Evolutionary conservation across 2,888 invertebrate genomes (phyloP).

Genomic region (Epirrhoe alternata): DNA sequence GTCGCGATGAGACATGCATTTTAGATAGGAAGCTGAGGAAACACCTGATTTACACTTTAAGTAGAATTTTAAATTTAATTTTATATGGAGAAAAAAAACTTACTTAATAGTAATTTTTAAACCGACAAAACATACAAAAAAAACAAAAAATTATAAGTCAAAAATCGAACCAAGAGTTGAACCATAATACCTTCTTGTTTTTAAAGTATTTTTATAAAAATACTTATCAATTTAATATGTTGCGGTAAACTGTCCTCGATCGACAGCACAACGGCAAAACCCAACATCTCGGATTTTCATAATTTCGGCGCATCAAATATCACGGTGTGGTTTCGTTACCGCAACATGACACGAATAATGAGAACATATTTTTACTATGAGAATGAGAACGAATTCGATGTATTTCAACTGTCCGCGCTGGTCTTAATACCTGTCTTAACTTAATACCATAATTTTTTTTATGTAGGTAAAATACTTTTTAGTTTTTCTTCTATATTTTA

Average conservation of each 20-base stretch:
- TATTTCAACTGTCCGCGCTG: no score
- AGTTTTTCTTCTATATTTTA: no score
- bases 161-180: no score
- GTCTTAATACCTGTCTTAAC: no score
- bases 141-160: no score
- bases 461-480: no score
- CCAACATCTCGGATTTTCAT: neutral
- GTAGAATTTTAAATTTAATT: no score
- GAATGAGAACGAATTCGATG: neutral
- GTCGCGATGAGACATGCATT: slow-evolving; percentile 8
- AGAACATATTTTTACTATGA: neutral
- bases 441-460: no score
- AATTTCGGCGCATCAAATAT: neutral
- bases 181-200: neutral
- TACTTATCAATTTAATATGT: neutral
- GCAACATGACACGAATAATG: neutral
- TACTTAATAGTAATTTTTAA: no score
- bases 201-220: neutral
- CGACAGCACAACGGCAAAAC: slow-evolving; percentile 5
- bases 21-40: neutral
- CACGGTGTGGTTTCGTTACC: slow-evolving; percentile 3
- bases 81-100: no score
- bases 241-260: neutral
- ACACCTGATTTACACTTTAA: no score
- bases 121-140: no score